Percentiles rank a stretch among this genome's conserved stretches.
These are phyloP conservation scores for Dryomyza anilis DNA, from an alignment of 2,888 invertebrate genomes.

Conservation along the genomic window DNA sequence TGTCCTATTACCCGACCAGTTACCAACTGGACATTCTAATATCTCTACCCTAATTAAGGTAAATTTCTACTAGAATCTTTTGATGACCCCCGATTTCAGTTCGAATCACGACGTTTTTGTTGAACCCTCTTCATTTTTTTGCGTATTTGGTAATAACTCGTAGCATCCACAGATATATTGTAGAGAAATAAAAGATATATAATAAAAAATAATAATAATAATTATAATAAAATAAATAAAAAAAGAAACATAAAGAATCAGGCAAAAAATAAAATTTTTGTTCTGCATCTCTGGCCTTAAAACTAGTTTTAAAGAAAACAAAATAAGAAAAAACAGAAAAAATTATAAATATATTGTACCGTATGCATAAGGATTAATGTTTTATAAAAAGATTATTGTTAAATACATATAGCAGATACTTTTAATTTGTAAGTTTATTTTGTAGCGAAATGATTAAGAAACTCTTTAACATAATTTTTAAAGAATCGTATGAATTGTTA, in stretches of 20 bases:
- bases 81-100: not conserved
- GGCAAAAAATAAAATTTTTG: constrained; percentile 36
- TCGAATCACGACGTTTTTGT: not conserved
- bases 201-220: not conserved
- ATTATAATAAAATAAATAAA: not conserved
- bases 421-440: constrained; percentile 3
- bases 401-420: not conserved
- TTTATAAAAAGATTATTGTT: constrained; percentile 36
- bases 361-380: constrained; percentile 31
- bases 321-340: constrained; percentile 38
- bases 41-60: too few relatives aligned
- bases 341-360: constrained; percentile 39
- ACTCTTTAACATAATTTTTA: constrained; percentile 8
- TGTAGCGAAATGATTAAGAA: not conserved
- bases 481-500: constrained; percentile 16
- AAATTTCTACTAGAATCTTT: too few relatives aligned
- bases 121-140: not conserved
- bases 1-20: too few relatives aligned
- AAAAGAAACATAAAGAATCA: constrained; percentile 29
- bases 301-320: constrained; percentile 23
- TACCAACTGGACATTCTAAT: too few relatives aligned
- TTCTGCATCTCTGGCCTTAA: constrained; percentile 56
- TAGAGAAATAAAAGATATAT: not conserved
- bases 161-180: not conserved
- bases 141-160: not conserved